These are phyloP conservation scores for Malurus cyaneus DNA, from an alignment of 2,113 vertebrate genomes.

Conservation along the genomic window DNA sequence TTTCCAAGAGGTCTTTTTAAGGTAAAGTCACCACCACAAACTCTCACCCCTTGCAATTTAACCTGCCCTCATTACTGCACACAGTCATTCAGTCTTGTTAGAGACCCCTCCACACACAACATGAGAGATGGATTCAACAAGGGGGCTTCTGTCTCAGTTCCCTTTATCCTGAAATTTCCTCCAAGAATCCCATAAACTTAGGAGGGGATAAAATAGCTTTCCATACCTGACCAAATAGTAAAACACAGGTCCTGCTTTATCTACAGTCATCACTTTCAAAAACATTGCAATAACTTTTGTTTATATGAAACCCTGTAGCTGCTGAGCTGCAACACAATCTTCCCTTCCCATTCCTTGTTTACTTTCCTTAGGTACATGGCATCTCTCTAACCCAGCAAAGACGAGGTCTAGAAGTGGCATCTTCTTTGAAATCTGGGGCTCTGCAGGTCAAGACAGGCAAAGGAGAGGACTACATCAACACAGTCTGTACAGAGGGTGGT, in stretches of 20 bases:
- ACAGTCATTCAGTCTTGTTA: accelerated
- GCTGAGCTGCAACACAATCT: neutral
- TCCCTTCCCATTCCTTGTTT: neutral
- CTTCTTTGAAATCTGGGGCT: neutral
- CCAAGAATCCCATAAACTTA: neutral
- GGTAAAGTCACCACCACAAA: neutral
- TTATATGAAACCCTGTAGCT: neutral
- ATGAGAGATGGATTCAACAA: neutral
- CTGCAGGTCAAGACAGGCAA: neutral
- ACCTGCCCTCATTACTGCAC: accelerated
- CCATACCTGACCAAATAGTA: neutral
- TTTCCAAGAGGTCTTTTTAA: neutral
- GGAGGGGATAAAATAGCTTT: neutral
- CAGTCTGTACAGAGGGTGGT: neutral
- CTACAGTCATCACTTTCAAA: neutral
- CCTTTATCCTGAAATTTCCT: neutral
- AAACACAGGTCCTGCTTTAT: neutral
- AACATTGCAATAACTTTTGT: neutral
- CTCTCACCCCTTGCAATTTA: neutral
- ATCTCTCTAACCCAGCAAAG: neutral
- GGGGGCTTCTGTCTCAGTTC: neutral
- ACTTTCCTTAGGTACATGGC: neutral
- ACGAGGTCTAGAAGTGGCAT: neutral
- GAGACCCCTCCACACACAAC: neutral
- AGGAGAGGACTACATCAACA: neutral